Base-by-base conservation (phyloP, 2,113 vertebrate species). In the Nothocercus julius region DNA sequence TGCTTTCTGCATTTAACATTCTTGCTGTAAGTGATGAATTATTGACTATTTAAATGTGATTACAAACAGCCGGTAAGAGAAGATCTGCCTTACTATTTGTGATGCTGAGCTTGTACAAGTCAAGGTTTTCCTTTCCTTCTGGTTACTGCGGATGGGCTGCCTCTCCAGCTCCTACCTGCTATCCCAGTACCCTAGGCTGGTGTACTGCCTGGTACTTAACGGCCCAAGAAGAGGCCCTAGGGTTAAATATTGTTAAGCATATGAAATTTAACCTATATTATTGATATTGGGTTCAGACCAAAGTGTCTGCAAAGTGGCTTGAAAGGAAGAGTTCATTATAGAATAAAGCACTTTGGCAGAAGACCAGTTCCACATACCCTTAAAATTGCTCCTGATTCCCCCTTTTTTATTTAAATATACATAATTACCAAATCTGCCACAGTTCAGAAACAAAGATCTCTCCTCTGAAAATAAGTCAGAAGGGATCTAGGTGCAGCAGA, bases 161-260 rank as follows among this genome's bases (percentile, higher is more conserved):
- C 63, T 77, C 91, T 28, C 53, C 3, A 20, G 19, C 6, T 67
- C 74, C 74, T 36, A 62, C 47, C 53, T 64, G 9, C 47, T 82
- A 9, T 67, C 45, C 68, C 18, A 17, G 49, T 74, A 93, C 47
- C 59, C 53, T 2, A 13, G 22, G 8, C 17, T 86, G 56, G 68
- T 90, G 47, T 38, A 36, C 62, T 89, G 56, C 18, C 73, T 94
- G 42, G 27, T 74, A 58, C 81, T 89, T 85, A 95, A 95, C 30
- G 5, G 51, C 19, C 85, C 70, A 91, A 80, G 66, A 94, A 95
- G 28, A 88, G 82, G 90, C 81, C 90, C 68, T 82, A 82, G 83
- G 94, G 95, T 96, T 97, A 97, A 97, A 96, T 96, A 97, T 93
- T 95, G 79, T 96, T 95, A 98, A 98, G 90, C 82, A 51, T 69